These are phyloP conservation scores for Tetragnatha versicolor DNA, from an alignment of 1,140 invertebrate species.

Conservation along the genomic window DNA sequence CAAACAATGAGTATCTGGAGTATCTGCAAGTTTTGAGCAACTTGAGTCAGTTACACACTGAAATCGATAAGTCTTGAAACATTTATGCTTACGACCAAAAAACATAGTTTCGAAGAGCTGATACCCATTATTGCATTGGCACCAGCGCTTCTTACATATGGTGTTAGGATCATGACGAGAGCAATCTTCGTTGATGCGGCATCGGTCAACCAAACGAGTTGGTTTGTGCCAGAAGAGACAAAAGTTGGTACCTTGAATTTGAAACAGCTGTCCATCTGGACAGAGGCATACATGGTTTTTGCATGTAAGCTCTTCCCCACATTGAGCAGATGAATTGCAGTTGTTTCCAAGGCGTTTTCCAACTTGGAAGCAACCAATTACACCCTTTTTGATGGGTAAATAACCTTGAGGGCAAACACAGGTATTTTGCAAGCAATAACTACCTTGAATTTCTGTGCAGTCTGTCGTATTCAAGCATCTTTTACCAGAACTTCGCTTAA, in stretches of 20 bases:
- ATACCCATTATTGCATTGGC: constrained; percentile 35
- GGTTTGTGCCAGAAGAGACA: constrained; percentile 45
- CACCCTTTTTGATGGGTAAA: constrained; percentile 30
- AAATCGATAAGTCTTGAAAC: constrained; percentile 16
- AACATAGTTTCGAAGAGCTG: constrained; percentile 46
- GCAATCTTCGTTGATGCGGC: constrained; percentile 30
- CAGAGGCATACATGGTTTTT: constrained; percentile 32
- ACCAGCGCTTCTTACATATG: constrained; percentile 43
- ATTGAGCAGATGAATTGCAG: constrained; percentile 27
- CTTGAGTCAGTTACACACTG: constrained; percentile 24
- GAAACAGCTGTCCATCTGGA: constrained; percentile 35
- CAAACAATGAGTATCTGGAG: constrained; percentile 28
- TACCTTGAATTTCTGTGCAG: constrained; percentile 31
- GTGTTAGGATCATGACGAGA: constrained; percentile 17
- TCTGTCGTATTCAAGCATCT: constrained; percentile 13
- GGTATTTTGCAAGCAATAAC: constrained; percentile 34
- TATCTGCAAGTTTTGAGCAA: constrained; percentile 24
- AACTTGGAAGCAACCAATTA: constrained; percentile 36
- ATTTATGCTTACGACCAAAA: constrained; percentile 43
- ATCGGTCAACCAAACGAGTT: constrained; percentile 36
- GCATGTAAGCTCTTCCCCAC: constrained; percentile 34
- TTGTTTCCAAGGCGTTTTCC: constrained; percentile 27
- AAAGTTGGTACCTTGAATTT: constrained; percentile 15
- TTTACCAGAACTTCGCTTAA: constrained; percentile 32
- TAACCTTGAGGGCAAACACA: constrained; percentile 45